Evolutionary conservation across 2,888 invertebrate genomes (phyloP), one percentile per base, ranked within the genome.

Genomic region (Deilephila porcellus): DNA sequence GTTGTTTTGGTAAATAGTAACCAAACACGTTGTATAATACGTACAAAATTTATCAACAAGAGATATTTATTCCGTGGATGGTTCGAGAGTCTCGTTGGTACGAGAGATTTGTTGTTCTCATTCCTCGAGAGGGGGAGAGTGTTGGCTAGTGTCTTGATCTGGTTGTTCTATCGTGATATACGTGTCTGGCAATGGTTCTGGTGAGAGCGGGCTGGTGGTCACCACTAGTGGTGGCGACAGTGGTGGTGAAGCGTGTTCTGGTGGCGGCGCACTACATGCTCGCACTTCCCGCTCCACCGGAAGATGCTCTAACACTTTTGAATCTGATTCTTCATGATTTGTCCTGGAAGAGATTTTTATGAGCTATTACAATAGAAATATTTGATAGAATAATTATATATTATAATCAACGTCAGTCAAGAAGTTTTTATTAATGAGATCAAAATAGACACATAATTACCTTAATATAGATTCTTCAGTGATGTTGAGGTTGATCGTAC

Each of bases 191-290:
- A 80, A 75, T 52, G 73, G 78, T 71, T 71, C 76, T 19, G 73
- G 76, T 19, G 74, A 45, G 19, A 74, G 74, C 8, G 77, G 60
- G 73, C 77, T 77, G 17, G 85, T 82, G 17, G 88, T 81, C 53
- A 82, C 79, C 56, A 85, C 77, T 67, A 85, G 79, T 37, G 82
- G 80, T 20, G 71, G 71, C 11, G 73, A 63, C 17, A 73, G 74
- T 29, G 73, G 74, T 32, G 78, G 75, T 11, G 78, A 76, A 5
- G 87, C 84, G 53, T 85, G 84, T 32, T 86, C 81, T 3, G 87
- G 87, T 14, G 87, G 90, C 0, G 90, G 90, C 0, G 92, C 92
- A 75, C 92, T 92, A 75, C 87, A 83, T 14, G 91, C 88, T 0
- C 93, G 86, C 74, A 83, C 77, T 62, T 88, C 88, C 72, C 77